Conservation (phyloP, 2,888 invertebrate genomes). For the Hetaerina titia region DNA sequence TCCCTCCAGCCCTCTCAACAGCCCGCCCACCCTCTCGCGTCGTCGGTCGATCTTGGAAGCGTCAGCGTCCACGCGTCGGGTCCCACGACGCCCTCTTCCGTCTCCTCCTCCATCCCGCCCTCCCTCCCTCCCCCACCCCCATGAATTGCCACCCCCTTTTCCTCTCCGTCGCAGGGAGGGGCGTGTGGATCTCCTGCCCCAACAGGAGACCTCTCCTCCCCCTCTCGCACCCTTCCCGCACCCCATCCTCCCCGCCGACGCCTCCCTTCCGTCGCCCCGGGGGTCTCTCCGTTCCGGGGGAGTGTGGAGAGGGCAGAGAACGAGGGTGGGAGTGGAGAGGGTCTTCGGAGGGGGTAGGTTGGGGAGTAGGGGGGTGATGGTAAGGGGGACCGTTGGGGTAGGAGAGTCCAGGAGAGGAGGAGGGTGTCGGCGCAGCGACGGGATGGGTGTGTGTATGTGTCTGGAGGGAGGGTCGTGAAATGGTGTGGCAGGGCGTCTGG, state of each 20-base stretch:
- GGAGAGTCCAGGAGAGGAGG: constrained; percentile 28
- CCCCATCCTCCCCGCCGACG: neutral
- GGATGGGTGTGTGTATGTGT: neutral
- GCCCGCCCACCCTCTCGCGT: constrained; percentile 72
- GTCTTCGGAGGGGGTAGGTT: constrained; percentile 67
- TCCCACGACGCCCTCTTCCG: constrained; percentile 76
- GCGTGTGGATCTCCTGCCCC: constrained; percentile 72
- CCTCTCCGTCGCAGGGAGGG: constrained; percentile 70
- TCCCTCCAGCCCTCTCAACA: constrained; percentile 70
- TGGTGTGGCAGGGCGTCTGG: neutral
- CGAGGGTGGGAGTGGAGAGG: neutral
- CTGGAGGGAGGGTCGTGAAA: neutral
- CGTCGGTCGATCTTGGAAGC: constrained; percentile 73
- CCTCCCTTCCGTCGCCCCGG: neutral
- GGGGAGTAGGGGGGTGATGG: constrained; percentile 45
- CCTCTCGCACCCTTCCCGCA: constrained; percentile 72
- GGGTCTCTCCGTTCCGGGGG: neutral
- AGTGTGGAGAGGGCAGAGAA: neutral
- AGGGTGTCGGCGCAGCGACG: neutral
- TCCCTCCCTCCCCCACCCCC: constrained; percentile 75
- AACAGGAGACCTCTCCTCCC: constrained; percentile 75
- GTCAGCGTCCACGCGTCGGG: constrained; percentile 76
- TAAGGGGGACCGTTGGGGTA: neutral
- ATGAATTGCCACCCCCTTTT: constrained; percentile 76
- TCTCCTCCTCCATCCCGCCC: constrained; percentile 60